Evolutionary conservation across 2,888 invertebrate species (phyloP).

Genomic region (Tridacna crocea): DNA sequence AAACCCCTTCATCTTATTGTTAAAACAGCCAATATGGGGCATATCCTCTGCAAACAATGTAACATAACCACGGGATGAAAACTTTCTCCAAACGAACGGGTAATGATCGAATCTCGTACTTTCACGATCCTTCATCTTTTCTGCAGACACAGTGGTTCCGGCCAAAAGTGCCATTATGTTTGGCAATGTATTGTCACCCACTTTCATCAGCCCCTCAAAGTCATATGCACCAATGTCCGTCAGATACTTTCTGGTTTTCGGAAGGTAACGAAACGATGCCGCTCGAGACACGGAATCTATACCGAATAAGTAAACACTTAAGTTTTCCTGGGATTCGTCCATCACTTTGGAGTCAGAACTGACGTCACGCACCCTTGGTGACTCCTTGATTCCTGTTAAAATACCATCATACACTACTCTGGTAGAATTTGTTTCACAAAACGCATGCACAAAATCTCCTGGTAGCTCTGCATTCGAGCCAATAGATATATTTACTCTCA

Average conservation of each 20-base stretch:
- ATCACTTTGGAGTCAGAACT: not conserved
- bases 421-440: not conserved
- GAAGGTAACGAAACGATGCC: not conserved
- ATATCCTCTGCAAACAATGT: not conserved
- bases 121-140: not conserved
- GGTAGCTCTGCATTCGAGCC: not conserved
- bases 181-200: not conserved
- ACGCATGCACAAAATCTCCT: not conserved
- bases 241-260: not conserved
- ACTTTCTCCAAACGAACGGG: not conserved
- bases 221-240: not conserved
- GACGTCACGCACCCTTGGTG: not conserved
- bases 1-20: not conserved
- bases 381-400: not conserved
- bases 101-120: not conserved
- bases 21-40: not conserved
- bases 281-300: conserved; percentile 2
- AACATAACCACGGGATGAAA: not conserved
- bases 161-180: not conserved
- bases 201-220: not conserved
- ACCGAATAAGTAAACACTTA: not conserved
- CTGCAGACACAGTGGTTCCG: not conserved
- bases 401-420: not conserved
- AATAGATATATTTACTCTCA: not conserved
- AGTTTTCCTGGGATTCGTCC: not conserved